Evolutionary conservation across 2,797 vertebrate genomes (phyloP).

Genomic region (Galago senegalensis): DNA sequence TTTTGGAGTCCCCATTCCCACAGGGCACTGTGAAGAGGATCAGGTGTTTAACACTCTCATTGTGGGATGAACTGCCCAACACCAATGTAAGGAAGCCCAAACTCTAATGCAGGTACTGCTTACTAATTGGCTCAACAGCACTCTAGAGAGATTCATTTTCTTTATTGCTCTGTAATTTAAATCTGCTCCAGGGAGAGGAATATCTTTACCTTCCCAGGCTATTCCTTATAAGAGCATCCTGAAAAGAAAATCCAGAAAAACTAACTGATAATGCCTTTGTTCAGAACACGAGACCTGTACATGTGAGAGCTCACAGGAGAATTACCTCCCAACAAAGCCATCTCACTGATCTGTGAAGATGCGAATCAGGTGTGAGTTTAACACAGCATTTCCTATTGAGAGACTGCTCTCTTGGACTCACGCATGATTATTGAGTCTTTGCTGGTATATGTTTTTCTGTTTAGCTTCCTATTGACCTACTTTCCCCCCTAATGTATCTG

Average conservation of each 20-base stretch:
- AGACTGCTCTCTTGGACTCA: neutral
- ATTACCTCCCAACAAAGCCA: neutral
- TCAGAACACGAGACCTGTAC: neutral
- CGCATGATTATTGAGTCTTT: neutral
- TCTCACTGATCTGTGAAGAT: neutral
- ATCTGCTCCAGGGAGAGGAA: neutral
- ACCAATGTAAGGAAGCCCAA: neutral
- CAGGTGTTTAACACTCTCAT: neutral
- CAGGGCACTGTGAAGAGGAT: neutral
- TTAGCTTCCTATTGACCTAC: neutral
- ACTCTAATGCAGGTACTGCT: neutral
- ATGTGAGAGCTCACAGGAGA: neutral
- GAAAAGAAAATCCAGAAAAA: neutral
- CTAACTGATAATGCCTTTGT: neutral
- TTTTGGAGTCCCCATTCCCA: neutral
- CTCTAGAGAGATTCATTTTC: neutral
- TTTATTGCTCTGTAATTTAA: constrained; percentile 11
- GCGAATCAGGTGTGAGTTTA: neutral
- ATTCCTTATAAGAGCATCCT: neutral
- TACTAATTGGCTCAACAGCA: neutral
- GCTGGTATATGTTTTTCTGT: neutral
- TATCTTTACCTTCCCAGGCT: neutral
- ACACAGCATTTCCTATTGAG: neutral
- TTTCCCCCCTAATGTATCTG: neutral
- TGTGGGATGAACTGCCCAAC: neutral